Evolutionary conservation across 2,113 vertebrate genomes (phyloP).

Genomic region (Dromaius novaehollandiae): DNA sequence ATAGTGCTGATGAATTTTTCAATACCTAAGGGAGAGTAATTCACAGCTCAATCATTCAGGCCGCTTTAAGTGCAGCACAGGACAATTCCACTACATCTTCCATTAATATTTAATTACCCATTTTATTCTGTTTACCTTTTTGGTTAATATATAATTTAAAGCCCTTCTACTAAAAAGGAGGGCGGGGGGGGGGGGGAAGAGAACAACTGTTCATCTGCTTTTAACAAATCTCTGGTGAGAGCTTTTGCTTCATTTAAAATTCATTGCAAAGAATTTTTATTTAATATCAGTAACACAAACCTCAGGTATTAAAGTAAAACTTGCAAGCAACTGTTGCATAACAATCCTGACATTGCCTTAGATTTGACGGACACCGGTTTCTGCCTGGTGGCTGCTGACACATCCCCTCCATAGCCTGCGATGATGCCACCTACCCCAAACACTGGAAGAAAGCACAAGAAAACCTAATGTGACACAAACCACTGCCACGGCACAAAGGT

Average conservation of each 20-base stretch:
- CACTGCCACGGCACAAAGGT: neutral
- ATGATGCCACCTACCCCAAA: neutral
- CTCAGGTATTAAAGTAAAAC: conserved; percentile 75
- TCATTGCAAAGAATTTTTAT: conserved; percentile 77
- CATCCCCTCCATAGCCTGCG: neutral
- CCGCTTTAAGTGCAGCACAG: conserved; percentile 84
- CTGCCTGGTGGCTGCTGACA: conserved; percentile 49
- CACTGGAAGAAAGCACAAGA: neutral
- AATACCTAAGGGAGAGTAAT: conserved; percentile 84
- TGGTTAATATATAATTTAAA: conserved; percentile 89
- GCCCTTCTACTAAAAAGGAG: conserved; percentile 75
- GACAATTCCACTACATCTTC: conserved; percentile 87
- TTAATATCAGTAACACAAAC: conserved; percentile 77
- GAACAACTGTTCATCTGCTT: conserved; percentile 81
- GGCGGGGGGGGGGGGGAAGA: neutral
- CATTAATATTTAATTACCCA: conserved; percentile 86
- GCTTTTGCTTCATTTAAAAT: conserved; percentile 79
- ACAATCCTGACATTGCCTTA: conserved; percentile 10
- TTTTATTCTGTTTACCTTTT: conserved; percentile 91
- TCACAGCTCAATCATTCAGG: conserved; percentile 86
- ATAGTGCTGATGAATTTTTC: conserved; percentile 87
- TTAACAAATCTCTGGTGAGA: conserved; percentile 85
- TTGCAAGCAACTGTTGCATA: conserved; percentile 53
- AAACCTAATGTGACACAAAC: conserved; percentile 8
- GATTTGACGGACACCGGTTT: conserved; percentile 26